Percentiles rank a stretch among this genome's conserved stretches.
Conservation (phyloP, 1,140 invertebrate genomes). For the Drosophila parabipectinata region DNA sequence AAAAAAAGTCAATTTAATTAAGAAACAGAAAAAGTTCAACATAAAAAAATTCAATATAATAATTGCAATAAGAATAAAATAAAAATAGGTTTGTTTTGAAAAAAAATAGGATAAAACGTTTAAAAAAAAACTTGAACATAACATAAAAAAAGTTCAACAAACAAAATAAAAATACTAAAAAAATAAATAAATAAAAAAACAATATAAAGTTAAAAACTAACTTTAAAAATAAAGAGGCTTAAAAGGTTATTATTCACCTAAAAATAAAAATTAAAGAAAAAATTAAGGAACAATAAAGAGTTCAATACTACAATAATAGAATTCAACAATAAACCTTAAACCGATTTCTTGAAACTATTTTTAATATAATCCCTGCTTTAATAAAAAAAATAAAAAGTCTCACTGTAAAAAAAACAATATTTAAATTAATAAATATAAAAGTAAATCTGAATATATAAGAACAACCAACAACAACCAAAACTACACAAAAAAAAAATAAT, state of each 20-base stretch:
- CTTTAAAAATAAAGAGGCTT: too few relatives aligned
- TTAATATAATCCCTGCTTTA: too few relatives aligned
- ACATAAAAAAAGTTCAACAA: not conserved
- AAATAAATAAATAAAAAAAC: too few relatives aligned
- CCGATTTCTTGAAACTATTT: not conserved
- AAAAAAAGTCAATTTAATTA: not conserved
- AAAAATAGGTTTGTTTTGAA: not conserved
- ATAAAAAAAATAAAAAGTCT: too few relatives aligned
- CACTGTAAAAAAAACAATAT: not conserved
- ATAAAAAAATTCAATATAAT: conserved; percentile 18
- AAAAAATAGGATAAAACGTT: not conserved
- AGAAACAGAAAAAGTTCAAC: conserved; percentile 8
- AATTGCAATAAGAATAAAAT: not conserved
- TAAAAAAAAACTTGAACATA: not conserved
- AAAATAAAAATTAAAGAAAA: not conserved
- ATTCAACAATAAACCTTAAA: not conserved
- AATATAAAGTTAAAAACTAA: not conserved
- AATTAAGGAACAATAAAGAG: not conserved
- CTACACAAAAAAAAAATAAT: not conserved
- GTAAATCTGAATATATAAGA: not conserved
- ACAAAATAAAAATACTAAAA: too few relatives aligned
- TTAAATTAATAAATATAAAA: too few relatives aligned
- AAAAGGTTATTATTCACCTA: too few relatives aligned
- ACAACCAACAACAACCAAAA: not conserved
- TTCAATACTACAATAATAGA: not conserved